A percentile compares a stretch with the other conserved stretches of the same genome.
phyloP scores from a whole-genome alignment of 2,888 invertebrate genomes.

The Marronus borbonicus region DNA sequence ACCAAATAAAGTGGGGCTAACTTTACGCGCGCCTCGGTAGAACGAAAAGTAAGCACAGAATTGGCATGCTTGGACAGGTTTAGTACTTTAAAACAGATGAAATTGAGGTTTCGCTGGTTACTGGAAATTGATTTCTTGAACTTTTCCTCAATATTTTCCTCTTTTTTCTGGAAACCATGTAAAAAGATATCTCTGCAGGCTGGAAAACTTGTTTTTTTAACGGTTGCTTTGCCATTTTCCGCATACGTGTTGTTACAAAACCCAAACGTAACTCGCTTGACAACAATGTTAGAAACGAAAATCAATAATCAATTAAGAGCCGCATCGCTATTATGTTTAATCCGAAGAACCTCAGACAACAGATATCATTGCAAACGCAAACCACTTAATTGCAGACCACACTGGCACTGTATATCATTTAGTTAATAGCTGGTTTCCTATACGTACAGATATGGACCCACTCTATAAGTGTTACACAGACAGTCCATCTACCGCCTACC shows the following conservation, averaged over 20 bases:
- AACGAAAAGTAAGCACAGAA: too few relatives aligned
- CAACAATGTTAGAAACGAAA: slow-evolving; percentile 1
- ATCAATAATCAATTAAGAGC: slow-evolving; percentile 23
- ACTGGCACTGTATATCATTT: slow-evolving; percentile 31
- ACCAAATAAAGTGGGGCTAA: too few relatives aligned
- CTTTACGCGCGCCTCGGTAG: too few relatives aligned
- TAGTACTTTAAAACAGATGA: too few relatives aligned
- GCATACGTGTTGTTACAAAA: not conserved
- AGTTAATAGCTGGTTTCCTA: slow-evolving; percentile 46
- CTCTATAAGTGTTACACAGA: not conserved
- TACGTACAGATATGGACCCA: not conserved
- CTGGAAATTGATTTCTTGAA: too few relatives aligned
- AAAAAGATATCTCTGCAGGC: not conserved
- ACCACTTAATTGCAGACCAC: slow-evolving; percentile 42
- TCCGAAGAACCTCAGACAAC: not conserved
- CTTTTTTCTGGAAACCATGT: too few relatives aligned
- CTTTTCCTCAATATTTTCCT: too few relatives aligned
- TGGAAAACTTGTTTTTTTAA: not conserved
- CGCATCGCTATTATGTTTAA: not conserved
- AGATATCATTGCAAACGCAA: slow-evolving; percentile 23
- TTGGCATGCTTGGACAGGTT: too few relatives aligned
- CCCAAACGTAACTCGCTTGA: not conserved
- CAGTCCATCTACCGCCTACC: not conserved
- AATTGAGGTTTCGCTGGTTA: too few relatives aligned
- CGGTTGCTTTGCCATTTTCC: not conserved